Conservation (phyloP, 1,140 invertebrate species). For the Hylyphantes graminicola region DNA sequence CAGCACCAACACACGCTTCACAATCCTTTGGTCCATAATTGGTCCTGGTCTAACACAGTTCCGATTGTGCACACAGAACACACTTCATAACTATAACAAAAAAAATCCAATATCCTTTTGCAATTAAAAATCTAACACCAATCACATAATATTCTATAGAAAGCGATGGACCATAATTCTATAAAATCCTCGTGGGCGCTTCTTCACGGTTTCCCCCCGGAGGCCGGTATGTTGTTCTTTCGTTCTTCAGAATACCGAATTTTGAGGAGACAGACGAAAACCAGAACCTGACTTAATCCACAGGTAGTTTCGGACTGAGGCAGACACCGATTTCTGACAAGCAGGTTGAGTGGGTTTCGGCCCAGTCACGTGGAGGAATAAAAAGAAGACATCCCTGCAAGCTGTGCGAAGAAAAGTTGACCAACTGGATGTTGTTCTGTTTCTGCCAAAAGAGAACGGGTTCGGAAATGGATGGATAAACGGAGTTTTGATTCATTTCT, state of each 20-base stretch:
- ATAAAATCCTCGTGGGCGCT: too few relatives aligned
- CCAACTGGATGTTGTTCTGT: slow-evolving; percentile 28
- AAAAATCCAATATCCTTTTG: slow-evolving; percentile 4
- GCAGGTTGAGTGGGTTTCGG: slow-evolving; percentile 49
- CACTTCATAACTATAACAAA: slow-evolving; percentile 15
- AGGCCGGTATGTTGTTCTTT: too few relatives aligned
- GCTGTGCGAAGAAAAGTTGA: slow-evolving; percentile 21
- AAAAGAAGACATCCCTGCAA: slow-evolving; percentile 27
- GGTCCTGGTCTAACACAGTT: background rate
- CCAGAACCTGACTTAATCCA: slow-evolving; percentile 9
- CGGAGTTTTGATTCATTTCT: too few relatives aligned
- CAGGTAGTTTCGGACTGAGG: slow-evolving; percentile 19
- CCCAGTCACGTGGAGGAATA: slow-evolving; percentile 33
- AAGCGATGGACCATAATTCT: too few relatives aligned
- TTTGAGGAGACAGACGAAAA: background rate
- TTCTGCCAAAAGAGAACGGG: slow-evolving; percentile 6
- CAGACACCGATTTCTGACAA: slow-evolving; percentile 36
- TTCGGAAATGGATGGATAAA: background rate
- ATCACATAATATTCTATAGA: too few relatives aligned
- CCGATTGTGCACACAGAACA: background rate
- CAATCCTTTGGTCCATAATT: slow-evolving; percentile 24
- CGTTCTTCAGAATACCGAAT: background rate
- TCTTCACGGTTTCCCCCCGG: too few relatives aligned
- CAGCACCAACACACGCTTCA: slow-evolving; percentile 4
- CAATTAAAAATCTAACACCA: background rate